Conservation (phyloP, 2,797 vertebrate genomes). For the Rhinichthys osculus region DNA sequence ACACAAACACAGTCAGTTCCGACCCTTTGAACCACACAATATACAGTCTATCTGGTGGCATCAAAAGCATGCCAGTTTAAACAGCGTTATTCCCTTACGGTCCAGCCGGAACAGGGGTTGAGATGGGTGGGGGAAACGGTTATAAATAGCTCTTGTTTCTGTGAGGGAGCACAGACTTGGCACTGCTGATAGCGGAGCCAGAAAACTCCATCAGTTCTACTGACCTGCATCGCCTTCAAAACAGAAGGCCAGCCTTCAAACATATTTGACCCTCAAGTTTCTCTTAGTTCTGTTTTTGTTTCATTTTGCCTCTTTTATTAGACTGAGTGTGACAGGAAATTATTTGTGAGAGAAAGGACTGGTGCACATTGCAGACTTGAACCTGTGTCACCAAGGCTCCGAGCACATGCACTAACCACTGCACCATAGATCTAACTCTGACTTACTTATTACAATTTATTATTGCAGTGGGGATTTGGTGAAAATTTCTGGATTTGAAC, state of each 20-base stretch:
- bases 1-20: not conserved
- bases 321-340: not conserved
- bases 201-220: slow-evolving; percentile 33
- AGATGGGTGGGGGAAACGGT: slow-evolving; percentile 5
- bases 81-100: slow-evolving; percentile 36
- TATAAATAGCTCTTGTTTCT: slow-evolving; percentile 46
- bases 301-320: not conserved
- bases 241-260: slow-evolving; percentile 17
- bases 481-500: no score
- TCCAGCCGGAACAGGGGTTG: slow-evolving; percentile 22
- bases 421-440: not conserved
- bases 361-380: not conserved
- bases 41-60: slow-evolving; percentile 36
- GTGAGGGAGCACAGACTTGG: slow-evolving; percentile 38
- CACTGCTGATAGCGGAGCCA: slow-evolving; percentile 2
- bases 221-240: slow-evolving; percentile 35
- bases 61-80: slow-evolving; percentile 40
- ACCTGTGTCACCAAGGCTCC: not conserved
- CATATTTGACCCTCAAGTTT: not conserved
- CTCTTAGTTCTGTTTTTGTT: not conserved
- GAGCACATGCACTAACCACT: not conserved
- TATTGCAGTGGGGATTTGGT: not conserved
- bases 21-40: slow-evolving; percentile 17
- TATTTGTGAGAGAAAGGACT: not conserved
- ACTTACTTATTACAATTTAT: not conserved